These are phyloP conservation scores for Muscicapa comitata DNA, from an alignment of 2,797 vertebrate genomes.

Conservation along the genomic window DNA sequence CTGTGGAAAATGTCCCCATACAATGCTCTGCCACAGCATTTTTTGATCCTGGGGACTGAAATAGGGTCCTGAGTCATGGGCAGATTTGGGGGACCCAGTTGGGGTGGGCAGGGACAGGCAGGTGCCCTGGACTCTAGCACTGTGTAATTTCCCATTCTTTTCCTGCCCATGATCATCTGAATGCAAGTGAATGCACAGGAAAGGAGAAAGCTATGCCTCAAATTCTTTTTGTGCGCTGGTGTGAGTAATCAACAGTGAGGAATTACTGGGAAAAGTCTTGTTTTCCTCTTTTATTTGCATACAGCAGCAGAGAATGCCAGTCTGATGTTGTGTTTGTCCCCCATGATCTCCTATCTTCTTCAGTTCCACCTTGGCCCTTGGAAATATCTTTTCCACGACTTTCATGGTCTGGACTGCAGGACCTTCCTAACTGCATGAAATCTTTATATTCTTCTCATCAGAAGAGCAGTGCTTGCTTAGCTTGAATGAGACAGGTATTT, in stretches of 20 bases:
- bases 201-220: neutral
- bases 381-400: neutral
- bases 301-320: neutral
- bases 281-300: neutral
- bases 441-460: neutral
- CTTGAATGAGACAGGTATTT: neutral
- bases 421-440: neutral
- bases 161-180: neutral
- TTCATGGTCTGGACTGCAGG: neutral
- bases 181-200: neutral
- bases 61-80: neutral
- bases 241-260: neutral
- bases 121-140: too few relatives aligned
- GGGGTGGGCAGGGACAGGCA: neutral
- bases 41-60: neutral
- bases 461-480: neutral
- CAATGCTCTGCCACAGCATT: rapidly evolving
- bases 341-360: neutral
- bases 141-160: neutral
- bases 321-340: neutral
- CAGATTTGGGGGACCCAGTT: rapidly evolving
- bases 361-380: neutral
- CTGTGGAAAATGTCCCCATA: neutral
- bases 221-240: neutral
- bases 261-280: neutral